A percentile compares a stretch with the other conserved stretches of the same genome.
These are phyloP conservation scores for Gallinago media DNA, from an alignment of 2,113 vertebrate species.

Conservation along the genomic window DNA sequence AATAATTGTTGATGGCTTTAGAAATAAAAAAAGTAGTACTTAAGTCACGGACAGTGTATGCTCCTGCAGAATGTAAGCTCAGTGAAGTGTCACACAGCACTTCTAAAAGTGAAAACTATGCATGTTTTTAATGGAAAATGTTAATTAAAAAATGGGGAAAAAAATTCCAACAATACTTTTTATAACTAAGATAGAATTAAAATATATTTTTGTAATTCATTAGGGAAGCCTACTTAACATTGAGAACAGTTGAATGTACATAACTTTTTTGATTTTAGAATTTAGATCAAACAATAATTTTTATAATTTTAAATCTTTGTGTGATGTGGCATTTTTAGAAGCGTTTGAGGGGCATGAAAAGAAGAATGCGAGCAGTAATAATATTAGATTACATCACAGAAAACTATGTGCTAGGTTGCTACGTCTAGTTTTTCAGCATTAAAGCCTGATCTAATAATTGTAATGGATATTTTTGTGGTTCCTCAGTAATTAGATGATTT, in stretches of 20 bases:
- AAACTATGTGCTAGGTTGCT: background rate
- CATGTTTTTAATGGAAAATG: background rate
- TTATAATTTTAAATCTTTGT: background rate
- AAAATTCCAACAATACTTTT: background rate
- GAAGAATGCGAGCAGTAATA: background rate
- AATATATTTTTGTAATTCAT: background rate
- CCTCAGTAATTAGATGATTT: background rate
- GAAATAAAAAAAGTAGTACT: slow-evolving; percentile 24
- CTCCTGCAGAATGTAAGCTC: background rate
- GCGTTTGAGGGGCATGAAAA: background rate
- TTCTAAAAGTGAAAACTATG: background rate
- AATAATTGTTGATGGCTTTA: slow-evolving; percentile 53
- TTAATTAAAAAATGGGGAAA: background rate
- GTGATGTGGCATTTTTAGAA: background rate
- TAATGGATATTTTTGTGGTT: background rate
- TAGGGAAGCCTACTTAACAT: background rate
- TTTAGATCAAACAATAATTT: background rate
- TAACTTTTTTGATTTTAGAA: background rate
- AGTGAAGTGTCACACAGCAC: background rate
- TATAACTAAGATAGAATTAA: background rate
- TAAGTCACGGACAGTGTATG: background rate
- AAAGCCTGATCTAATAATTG: background rate
- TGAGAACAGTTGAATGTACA: background rate
- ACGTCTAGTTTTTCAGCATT: background rate
- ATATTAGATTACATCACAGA: background rate